A percentile compares a stretch with the other conserved stretches of the same genome.
Evolutionary conservation across 1,140 invertebrate genomes (phyloP).

Genomic region (Drosophila chauvacae): DNA sequence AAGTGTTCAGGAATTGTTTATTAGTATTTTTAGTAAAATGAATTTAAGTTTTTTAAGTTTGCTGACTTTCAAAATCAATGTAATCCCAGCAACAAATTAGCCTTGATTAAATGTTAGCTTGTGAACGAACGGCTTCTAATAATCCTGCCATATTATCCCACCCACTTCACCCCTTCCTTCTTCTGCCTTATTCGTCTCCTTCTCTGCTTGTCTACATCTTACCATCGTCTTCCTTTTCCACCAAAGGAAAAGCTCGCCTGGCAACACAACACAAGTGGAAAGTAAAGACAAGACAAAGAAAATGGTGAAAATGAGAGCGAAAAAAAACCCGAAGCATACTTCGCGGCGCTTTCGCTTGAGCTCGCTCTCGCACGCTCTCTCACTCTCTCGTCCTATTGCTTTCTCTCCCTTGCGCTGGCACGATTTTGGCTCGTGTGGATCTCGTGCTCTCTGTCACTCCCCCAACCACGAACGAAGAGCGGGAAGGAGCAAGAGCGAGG

Average conservation of each 20-base stretch:
- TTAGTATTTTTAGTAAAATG: background rate
- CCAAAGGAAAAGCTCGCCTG: constrained; percentile 37
- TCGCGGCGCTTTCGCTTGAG: constrained; percentile 57
- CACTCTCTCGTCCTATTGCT: background rate
- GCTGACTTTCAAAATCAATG: background rate
- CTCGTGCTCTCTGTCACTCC: constrained; percentile 42
- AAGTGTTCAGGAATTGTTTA: background rate
- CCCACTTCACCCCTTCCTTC: background rate
- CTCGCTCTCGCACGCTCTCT: background rate
- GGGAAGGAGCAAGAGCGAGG: constrained; percentile 6
- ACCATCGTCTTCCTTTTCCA: background rate
- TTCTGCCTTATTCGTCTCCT: constrained; percentile 10
- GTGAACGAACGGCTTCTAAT: constrained; percentile 16
- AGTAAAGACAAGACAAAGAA: constrained; percentile 33
- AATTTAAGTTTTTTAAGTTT: background rate
- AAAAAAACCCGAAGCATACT: constrained; percentile 58
- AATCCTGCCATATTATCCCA: background rate
- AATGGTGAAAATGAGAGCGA: constrained; percentile 15
- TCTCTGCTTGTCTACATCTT: background rate
- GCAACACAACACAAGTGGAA: constrained; percentile 44
- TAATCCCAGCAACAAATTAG: constrained; percentile 4
- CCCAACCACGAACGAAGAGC: background rate
- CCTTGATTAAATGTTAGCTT: background rate
- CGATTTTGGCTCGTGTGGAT: constrained; percentile 55
- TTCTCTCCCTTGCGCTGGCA: constrained; percentile 11